Evolutionary conservation across 2,888 invertebrate species (phyloP).

Genomic region (Tigriopus californicus): DNA sequence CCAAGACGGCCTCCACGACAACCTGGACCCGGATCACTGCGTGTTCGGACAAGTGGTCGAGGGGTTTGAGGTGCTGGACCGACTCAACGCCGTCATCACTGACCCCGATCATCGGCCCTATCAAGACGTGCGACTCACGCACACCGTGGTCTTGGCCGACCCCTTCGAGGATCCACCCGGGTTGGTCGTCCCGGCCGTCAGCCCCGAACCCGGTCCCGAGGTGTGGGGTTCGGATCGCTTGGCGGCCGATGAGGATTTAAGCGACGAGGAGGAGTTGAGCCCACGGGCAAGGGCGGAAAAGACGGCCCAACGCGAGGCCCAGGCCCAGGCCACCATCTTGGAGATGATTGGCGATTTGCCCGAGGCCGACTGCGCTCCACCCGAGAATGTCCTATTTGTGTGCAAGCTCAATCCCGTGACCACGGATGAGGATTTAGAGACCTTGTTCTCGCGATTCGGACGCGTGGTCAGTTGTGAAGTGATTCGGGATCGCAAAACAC

Average conservation of each 20-base stretch:
- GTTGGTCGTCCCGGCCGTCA: constrained; percentile 54
- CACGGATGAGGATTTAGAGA: constrained; percentile 86
- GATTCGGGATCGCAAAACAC: constrained; percentile 74
- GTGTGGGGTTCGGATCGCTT: constrained; percentile 28
- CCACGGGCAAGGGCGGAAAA: constrained; percentile 88
- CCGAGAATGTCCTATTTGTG: constrained; percentile 96
- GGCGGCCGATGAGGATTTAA: constrained; percentile 14
- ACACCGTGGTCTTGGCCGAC: constrained; percentile 87
- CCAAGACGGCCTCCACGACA: no score
- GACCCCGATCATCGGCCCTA: constrained; percentile 76
- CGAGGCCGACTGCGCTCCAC: constrained; percentile 90
- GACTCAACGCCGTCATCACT: constrained; percentile 81
- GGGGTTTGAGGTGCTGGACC: constrained; percentile 56
- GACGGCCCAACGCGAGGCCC: constrained; percentile 75
- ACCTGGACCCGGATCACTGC: constrained; percentile 74
- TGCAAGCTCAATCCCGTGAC: constrained; percentile 98
- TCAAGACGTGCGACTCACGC: constrained; percentile 60
- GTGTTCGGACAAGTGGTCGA: constrained; percentile 90
- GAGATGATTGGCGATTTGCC: constrained; percentile 97
- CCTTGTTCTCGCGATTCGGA: constrained; percentile 65
- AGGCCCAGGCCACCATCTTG: constrained; percentile 85
- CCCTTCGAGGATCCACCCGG: constrained; percentile 76
- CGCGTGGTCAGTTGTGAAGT: constrained; percentile 54
- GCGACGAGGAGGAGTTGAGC: constrained; percentile 49
- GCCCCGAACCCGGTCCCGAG: constrained; percentile 72